A percentile compares a stretch with the other conserved stretches of the same genome.
phyloP scores from a whole-genome alignment of 64 coral and sea anemone genomes.

The Actinia equina region DNA sequence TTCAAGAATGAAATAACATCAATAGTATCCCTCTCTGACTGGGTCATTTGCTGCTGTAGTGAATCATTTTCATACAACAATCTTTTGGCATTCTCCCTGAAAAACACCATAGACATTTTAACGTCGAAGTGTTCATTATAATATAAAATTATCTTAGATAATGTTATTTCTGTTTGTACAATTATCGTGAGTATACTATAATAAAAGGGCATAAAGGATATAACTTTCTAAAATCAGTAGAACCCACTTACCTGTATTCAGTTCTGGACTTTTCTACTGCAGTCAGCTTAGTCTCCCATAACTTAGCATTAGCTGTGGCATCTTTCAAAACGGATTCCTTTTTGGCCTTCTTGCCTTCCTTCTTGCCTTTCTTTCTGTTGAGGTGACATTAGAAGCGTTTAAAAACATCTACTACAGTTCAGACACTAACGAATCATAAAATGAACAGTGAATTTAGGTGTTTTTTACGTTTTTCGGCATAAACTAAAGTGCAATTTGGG shows the following conservation, averaged over 20 bases:
- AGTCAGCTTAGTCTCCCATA: constrained; percentile 95
- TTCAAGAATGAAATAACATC: constrained; percentile 93
- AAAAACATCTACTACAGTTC: background rate
- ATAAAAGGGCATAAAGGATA: background rate
- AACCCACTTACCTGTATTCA: constrained; percentile 72
- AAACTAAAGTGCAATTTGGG: background rate
- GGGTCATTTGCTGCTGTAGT: constrained; percentile 79
- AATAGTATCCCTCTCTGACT: constrained; percentile 80
- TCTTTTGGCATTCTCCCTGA: constrained; percentile 86
- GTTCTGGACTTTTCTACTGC: constrained; percentile 69
- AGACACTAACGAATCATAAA: background rate
- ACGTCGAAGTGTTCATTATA: background rate
- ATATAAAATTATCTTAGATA: no score
- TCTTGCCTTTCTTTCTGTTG: constrained; percentile 75
- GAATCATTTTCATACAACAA: constrained; percentile 93
- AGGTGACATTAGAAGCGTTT: background rate
- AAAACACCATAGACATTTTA: background rate
- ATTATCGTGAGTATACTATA: no score
- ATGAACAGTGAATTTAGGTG: background rate
- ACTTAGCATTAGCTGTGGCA: constrained; percentile 92
- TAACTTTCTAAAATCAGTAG: background rate
- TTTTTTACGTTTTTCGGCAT: background rate
- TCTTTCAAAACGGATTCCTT: constrained; percentile 92
- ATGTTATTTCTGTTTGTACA: no score
- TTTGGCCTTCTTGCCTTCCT: constrained; percentile 76